Conservation (phyloP, 2,888 invertebrate genomes). For the Athalia cordata region DNA sequence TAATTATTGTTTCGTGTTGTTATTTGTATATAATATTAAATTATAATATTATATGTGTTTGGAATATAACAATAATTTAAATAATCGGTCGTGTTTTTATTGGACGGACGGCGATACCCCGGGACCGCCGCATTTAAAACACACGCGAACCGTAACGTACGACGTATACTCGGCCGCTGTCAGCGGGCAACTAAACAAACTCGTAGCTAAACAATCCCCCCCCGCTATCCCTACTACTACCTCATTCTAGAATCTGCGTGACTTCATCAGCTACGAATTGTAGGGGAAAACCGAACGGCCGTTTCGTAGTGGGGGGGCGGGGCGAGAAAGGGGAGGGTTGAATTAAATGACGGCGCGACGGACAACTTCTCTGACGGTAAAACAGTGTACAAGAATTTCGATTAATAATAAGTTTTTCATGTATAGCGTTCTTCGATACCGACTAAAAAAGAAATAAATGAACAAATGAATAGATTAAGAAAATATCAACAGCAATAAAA, state of each 20-base stretch:
- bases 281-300: constrained; percentile 57
- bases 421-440: too few species aligned
- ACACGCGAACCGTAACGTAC: constrained; percentile 54
- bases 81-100: background rate
- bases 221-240: constrained; percentile 40
- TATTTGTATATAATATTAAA: background rate
- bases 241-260: background rate
- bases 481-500: too few species aligned
- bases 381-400: background rate
- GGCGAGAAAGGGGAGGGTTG: constrained; percentile 1
- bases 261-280: constrained; percentile 46
- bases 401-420: too few species aligned
- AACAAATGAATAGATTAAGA: too few species aligned
- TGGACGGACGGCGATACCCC: constrained; percentile 30
- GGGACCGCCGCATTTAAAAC: constrained; percentile 48
- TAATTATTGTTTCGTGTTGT: background rate
- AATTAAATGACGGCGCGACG: too few species aligned
- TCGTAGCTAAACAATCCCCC: constrained; percentile 68
- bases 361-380: constrained; percentile 11
- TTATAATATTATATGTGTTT: background rate
- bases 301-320: constrained; percentile 30
- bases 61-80: too few species aligned
- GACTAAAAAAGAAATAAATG: too few species aligned
- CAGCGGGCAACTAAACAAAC: constrained; percentile 73
- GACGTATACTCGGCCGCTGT: constrained; percentile 68